Evolutionary conservation across 2,888 invertebrate species (phyloP), one percentile per base, ranked within the genome.

Genomic region (Schizaphis graminum): DNA sequence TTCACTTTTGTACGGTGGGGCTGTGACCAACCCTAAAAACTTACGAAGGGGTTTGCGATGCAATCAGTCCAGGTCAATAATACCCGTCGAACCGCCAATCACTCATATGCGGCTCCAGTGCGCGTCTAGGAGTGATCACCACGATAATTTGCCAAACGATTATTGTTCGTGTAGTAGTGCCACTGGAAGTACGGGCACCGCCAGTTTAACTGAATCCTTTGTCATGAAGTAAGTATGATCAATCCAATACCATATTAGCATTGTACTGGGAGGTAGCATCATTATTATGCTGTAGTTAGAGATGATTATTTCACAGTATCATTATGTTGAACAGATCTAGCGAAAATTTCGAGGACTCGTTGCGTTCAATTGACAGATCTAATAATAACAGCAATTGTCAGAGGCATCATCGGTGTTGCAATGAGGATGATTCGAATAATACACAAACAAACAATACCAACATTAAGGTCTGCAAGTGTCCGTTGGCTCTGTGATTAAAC

Each of bases 271-370:
- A 7, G 77, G 1, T 21, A 2, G 3, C 8, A 35, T 8, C 7
- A 21, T 8, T 77, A 24, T 21, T 11, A 44, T 44, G 26, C 26
- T 11, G 24, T 8, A 35, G 41, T 44, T 10, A 0, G 44, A 28
- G 3, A 7, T 85, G 26, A 28, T 85, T 85, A 85, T 85, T 35
- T 77, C 2, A 77, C 35, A 7, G 21, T 35, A 35, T 35, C 21
- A 21, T 26, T 57, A 57, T 53, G 21, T 77, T 77, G 10, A n/a
- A 41, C 85, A 94, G 93, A 61, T 91, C 93, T 96, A 97, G 97
- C 95, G 97, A 97, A 96, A 98, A 98, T 95, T 98, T 98, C 96
- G 98, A 98, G 96, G 98, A 98, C 95, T 98, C 98, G 0, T 96
- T 98, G 85, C 98, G 98, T 95, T 97, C 97, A 2, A 95, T 97